Evolutionary conservation across 2,113 vertebrate species (phyloP).

Genomic region (Gobiocypris rarus): DNA sequence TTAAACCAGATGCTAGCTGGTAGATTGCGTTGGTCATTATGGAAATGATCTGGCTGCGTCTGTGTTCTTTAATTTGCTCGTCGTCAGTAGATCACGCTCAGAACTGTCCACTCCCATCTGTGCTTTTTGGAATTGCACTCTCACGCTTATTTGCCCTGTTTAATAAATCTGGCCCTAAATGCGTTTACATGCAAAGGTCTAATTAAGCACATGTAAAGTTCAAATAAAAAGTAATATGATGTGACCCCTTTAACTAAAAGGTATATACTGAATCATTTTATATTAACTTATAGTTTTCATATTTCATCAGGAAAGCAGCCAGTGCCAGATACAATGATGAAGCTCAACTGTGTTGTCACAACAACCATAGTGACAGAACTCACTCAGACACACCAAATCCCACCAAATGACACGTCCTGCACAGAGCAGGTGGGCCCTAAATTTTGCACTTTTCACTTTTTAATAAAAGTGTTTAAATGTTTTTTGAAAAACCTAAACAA

Average conservation of each 20-base stretch:
- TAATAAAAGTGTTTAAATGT: neutral
- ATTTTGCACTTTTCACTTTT: neutral
- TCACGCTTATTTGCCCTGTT: too few species aligned
- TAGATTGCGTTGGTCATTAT: too few species aligned
- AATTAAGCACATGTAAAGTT: neutral
- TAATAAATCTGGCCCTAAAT: neutral
- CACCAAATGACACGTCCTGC: constrained; percentile 52
- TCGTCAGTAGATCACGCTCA: too few species aligned
- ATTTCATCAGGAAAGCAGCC: constrained; percentile 41
- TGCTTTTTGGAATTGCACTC: too few species aligned
- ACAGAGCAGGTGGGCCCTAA: constrained; percentile 62
- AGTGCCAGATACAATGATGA: constrained; percentile 62
- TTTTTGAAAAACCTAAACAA: neutral
- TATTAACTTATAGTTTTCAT: constrained; percentile 3
- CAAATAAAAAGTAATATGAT: neutral
- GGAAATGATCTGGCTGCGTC: too few species aligned
- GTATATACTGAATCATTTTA: neutral
- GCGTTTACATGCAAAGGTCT: neutral
- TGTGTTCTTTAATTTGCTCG: too few species aligned
- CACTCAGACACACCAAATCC: constrained; percentile 64
- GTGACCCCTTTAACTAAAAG: neutral
- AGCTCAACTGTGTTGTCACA: constrained; percentile 70
- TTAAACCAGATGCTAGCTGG: too few species aligned
- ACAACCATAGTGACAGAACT: constrained; percentile 79
- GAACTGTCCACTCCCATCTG: too few species aligned